Evolutionary conservation across 1,140 invertebrate species (phyloP).

Genomic region (Lanistes nyassanus): DNA sequence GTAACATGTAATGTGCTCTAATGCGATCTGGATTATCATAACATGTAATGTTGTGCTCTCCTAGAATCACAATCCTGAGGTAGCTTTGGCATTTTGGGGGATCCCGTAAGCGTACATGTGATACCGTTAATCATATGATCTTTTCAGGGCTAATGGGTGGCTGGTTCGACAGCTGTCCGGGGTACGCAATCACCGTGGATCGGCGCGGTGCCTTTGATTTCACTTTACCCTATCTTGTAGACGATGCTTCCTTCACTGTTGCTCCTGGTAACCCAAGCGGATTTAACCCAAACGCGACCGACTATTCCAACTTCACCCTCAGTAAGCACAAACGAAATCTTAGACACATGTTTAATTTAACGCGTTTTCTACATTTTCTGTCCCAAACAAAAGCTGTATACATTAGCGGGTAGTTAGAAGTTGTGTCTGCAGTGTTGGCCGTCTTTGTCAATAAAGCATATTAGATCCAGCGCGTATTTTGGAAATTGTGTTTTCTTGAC

Average conservation of each 20-base stretch:
- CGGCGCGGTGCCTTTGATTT: conserved; percentile 38
- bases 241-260: conserved; percentile 36
- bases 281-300: conserved; percentile 24
- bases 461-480: too few species aligned
- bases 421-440: neutral
- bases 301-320: conserved; percentile 26
- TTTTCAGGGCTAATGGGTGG: conserved; percentile 39
- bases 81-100: too few species aligned
- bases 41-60: too few species aligned
- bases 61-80: too few species aligned
- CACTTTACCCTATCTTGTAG: conserved; percentile 32
- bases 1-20: too few species aligned
- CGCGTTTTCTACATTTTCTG: too few species aligned
- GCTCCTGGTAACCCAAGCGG: conserved; percentile 37
- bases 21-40: too few species aligned
- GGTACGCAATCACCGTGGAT: conserved; percentile 38
- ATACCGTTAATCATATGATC: too few species aligned
- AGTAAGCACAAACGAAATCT: conserved; percentile 3
- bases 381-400: neutral
- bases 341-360: too few species aligned
- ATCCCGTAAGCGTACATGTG: too few species aligned
- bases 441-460: neutral
- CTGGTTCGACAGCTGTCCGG: conserved; percentile 44
- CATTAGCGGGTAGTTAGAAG: neutral
- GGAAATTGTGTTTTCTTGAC: too few species aligned